Base-by-base conservation (phyloP, 2,113 vertebrate genomes). In the Blennius ocellaris region DNA sequence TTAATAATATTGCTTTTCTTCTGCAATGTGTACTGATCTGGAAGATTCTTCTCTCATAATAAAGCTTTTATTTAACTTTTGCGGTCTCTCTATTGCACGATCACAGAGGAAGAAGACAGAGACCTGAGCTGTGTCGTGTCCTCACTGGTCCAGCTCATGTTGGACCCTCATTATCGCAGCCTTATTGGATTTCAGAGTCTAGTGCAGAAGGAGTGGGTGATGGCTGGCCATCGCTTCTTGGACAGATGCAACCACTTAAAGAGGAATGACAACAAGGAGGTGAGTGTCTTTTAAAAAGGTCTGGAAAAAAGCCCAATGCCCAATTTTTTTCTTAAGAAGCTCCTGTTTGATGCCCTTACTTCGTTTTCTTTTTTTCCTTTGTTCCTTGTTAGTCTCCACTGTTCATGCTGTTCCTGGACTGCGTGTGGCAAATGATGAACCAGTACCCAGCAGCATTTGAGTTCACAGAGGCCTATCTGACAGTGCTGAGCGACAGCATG, bases 201-300 rank as follows among this genome's bases (percentile, higher is more conserved):
- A 80, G 94, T 99, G 67, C 98, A 99, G 92, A 98, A 98, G 90
- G 97, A 99, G 81, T 99, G 98, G 98, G 97, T 99, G 89, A 98
- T 98, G 96, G 95, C 96, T 11, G 97, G 97, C 43, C 96, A 98
- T 69, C 96, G 94, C 21, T 99, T 99, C 83, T 91, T 99, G 44
- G 97, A 99, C 64, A 93, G 98, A 85, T 99, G 97, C 90, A 99
- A 97, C 94, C 98, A 99, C 90, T 92, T 99, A 44, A 97, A 97
- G 87, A 96, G 94, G 84, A 97, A 94, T 0, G 96, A 97, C 56
- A 99, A 95, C 83, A 95, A 96, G 51, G 94, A 94, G 96, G 97
- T 99, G 93, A 57, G 47, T 16, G 9, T 48, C 11, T 14, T 14
- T 14, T 4, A 7, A 16, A 5, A 17, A 16, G 15, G 10, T 39